These are phyloP conservation scores for Oryctes rhinoceros DNA, from an alignment of 1,140 invertebrate genomes.

Conservation along the genomic window DNA sequence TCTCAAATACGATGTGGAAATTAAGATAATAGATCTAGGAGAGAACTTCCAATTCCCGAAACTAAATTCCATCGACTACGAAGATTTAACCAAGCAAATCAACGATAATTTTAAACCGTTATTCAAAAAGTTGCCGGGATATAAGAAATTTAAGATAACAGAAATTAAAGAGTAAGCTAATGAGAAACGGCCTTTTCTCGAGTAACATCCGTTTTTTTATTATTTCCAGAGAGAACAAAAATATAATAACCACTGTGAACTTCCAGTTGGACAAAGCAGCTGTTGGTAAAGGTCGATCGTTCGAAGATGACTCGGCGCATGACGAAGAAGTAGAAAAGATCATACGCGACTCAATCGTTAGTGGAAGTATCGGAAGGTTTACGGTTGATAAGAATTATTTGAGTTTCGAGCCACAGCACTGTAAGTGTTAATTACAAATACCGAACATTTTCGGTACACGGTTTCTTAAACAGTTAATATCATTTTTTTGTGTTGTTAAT, in stretches of 20 bases:
- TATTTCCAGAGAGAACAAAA: constrained; percentile 65
- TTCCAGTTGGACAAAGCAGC: constrained; percentile 72
- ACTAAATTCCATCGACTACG: constrained; percentile 74
- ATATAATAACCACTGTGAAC: constrained; percentile 72
- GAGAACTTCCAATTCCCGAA: constrained; percentile 78
- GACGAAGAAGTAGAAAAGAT: constrained; percentile 60
- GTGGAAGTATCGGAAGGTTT: constrained; percentile 78
- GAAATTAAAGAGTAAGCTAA: constrained; percentile 76
- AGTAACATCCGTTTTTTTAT: constrained; percentile 40
- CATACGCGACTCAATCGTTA: constrained; percentile 69
- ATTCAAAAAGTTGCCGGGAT: constrained; percentile 75
- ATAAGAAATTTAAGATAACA: constrained; percentile 72
- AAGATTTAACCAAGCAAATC: constrained; percentile 75
- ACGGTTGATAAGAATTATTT: constrained; percentile 81
- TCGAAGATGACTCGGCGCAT: constrained; percentile 62
- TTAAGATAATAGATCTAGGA: constrained; percentile 79
- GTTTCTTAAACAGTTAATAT: too few relatives aligned
- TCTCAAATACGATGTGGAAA: constrained; percentile 73
- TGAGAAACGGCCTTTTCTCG: neutral
- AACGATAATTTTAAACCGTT: constrained; percentile 70
- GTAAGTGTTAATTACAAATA: constrained; percentile 61
- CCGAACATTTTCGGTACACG: neutral
- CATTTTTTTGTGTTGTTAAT: too few relatives aligned
- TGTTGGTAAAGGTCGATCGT: constrained; percentile 67
- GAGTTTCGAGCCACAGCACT: constrained; percentile 70